Evolutionary conservation across 2,888 invertebrate species (phyloP).

Genomic region (Piscicola geometra): DNA sequence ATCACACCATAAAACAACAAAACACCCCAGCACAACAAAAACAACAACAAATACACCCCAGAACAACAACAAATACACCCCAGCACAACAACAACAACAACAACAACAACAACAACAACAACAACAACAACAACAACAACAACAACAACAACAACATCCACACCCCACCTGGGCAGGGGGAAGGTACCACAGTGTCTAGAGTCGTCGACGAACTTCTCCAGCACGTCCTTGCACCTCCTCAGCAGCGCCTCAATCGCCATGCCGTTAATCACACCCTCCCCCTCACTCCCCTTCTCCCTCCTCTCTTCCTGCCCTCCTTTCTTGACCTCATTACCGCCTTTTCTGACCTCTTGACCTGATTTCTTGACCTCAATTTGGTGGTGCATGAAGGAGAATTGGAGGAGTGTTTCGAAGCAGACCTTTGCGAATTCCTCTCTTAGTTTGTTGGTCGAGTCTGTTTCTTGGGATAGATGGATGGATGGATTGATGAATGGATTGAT

Average conservation of each 20-base stretch:
- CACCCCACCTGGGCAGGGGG: conserved; percentile 71
- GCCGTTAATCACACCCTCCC: conserved; percentile 60
- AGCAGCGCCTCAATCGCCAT: conserved; percentile 82
- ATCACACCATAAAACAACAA: too few relatives aligned
- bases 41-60: too few relatives aligned
- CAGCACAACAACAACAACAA: too few relatives aligned
- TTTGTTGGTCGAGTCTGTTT: conserved; percentile 71
- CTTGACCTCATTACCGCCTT: conserved; percentile 57
- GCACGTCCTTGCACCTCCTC: conserved; percentile 85
- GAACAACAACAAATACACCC: too few relatives aligned
- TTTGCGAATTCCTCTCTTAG: conserved; percentile 91
- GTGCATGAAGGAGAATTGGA: conserved; percentile 76
- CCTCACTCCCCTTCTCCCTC: conserved; percentile 34
- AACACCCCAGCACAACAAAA: too few relatives aligned
- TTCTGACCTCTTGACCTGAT: conserved; percentile 57
- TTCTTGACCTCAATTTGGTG: conserved; percentile 41
- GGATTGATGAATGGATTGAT: too few relatives aligned
- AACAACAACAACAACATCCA: too few relatives aligned
- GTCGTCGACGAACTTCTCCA: conserved; percentile 79
- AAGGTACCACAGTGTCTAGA: conserved; percentile 78
- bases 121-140: neutral
- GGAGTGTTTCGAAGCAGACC: conserved; percentile 87
- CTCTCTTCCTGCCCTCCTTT: neutral
- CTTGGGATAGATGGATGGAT: conserved; percentile 55
- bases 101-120: too few relatives aligned